These are phyloP conservation scores for Petrolisthes cinctipes DNA, from an alignment of 2,888 invertebrate genomes.

Conservation along the genomic window DNA sequence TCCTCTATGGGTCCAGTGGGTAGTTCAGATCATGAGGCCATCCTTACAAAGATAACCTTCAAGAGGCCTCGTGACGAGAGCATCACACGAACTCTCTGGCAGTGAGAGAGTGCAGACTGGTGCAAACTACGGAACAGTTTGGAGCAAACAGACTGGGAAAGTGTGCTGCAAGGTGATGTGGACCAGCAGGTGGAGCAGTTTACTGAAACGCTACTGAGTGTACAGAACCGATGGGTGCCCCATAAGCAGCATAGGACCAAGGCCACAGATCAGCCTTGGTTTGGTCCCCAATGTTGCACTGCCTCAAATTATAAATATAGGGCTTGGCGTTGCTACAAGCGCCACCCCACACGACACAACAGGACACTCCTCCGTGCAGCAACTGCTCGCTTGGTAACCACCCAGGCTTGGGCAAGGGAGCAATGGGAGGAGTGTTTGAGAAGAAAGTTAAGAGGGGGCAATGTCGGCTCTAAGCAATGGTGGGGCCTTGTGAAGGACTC, in stretches of 20 bases:
- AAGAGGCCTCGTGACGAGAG: background rate
- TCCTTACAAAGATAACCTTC: background rate
- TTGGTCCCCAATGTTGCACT: background rate
- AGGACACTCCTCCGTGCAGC: background rate
- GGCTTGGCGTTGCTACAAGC: background rate
- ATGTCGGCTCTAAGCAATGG: background rate
- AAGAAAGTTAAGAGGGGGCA: background rate
- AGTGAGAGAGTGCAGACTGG: background rate
- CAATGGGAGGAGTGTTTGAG: background rate
- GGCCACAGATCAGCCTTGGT: constrained; percentile 7
- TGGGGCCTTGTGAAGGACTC: background rate
- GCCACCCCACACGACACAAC: background rate
- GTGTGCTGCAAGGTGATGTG: background rate
- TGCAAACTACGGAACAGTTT: no score
- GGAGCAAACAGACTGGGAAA: background rate
- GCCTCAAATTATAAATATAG: background rate
- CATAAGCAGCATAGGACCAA: background rate
- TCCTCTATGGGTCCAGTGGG: background rate
- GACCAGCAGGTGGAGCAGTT: background rate
- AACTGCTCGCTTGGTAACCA: background rate
- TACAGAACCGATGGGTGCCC: background rate
- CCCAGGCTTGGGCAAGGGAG: background rate
- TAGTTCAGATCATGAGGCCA: background rate
- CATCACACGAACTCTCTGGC: background rate
- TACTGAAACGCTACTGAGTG: background rate